Evolutionary conservation across 2,888 invertebrate species (phyloP).

Genomic region (Hemistola chrysoprasaria): DNA sequence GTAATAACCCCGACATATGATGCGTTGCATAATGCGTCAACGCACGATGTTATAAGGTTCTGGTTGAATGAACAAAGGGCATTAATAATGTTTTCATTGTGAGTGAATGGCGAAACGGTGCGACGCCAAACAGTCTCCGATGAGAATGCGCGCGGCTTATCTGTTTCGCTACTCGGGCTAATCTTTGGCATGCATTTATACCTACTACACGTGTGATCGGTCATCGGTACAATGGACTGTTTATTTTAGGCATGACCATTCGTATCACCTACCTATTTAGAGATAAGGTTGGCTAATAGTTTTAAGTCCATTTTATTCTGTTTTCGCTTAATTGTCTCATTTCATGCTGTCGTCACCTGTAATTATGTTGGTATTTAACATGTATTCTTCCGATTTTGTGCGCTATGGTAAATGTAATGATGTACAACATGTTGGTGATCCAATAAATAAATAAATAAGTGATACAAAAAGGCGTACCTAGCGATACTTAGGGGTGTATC

Average conservation of each 20-base stretch:
- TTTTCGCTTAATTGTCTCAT: too few species aligned
- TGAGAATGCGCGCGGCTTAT: conserved; percentile 34
- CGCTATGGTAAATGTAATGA: too few species aligned
- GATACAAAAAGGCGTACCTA: too few species aligned
- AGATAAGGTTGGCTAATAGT: too few species aligned
- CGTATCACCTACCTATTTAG: not conserved
- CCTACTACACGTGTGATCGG: conserved; percentile 22
- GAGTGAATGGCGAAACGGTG: conserved; percentile 12
- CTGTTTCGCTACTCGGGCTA: conserved; percentile 37
- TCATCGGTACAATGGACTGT: conserved; percentile 19
- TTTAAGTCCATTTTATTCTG: too few species aligned
- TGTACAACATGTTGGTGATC: too few species aligned
- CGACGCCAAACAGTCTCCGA: conserved; percentile 64
- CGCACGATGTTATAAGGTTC: not conserved
- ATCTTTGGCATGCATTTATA: conserved; percentile 33
- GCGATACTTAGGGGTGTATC: too few species aligned
- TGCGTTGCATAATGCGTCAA: conserved; percentile 2
- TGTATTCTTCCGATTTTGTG: too few species aligned
- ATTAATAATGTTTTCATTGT: conserved; percentile 14
- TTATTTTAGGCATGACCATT: not conserved
- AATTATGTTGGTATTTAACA: too few species aligned
- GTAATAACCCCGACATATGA: not conserved
- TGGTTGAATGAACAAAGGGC: conserved; percentile 32
- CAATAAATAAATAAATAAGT: too few species aligned
- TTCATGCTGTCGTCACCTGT: too few species aligned